Evolutionary conservation across 2,113 vertebrate species (phyloP).

Genomic region (Struthidea cinerea): DNA sequence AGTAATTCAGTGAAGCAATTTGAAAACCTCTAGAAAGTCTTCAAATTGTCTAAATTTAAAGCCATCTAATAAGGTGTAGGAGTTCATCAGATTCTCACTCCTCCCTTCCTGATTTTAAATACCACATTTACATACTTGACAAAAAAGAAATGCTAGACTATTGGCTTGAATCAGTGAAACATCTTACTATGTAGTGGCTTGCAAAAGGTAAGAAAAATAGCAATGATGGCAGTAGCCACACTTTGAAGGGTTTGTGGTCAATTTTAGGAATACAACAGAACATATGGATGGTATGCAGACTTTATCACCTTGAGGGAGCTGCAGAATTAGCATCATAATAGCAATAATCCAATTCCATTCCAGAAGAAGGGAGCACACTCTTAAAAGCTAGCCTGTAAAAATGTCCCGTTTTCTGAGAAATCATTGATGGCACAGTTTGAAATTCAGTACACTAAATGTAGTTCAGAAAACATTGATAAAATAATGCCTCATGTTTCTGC

Average conservation of each 20-base stretch:
- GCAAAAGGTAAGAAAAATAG: constrained; percentile 8
- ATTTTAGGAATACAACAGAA: neutral
- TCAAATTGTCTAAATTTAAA: constrained; percentile 3
- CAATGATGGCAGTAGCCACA: neutral
- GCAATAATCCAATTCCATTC: neutral
- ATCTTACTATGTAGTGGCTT: neutral
- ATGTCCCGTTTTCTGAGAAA: neutral
- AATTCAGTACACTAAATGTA: neutral
- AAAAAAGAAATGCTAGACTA: neutral
- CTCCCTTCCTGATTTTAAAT: neutral
- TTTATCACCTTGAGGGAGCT: neutral
- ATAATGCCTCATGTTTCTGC: neutral
- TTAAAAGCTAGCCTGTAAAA: neutral
- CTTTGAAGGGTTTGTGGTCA: neutral
- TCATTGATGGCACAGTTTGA: neutral
- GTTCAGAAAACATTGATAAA: neutral
- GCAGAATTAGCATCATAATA: neutral
- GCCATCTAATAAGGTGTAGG: neutral
- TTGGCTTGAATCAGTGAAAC: neutral
- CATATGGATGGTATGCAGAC: neutral
- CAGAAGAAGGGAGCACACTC: neutral
- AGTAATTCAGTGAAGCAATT: constrained; percentile 33
- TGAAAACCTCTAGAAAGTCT: constrained; percentile 19
- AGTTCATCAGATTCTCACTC: constrained; percentile 4
- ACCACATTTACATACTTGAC: neutral